Evolutionary conservation across 2,888 invertebrate genomes (phyloP), one percentile per base, ranked within the genome.

Genomic region (Chironomus tentans): DNA sequence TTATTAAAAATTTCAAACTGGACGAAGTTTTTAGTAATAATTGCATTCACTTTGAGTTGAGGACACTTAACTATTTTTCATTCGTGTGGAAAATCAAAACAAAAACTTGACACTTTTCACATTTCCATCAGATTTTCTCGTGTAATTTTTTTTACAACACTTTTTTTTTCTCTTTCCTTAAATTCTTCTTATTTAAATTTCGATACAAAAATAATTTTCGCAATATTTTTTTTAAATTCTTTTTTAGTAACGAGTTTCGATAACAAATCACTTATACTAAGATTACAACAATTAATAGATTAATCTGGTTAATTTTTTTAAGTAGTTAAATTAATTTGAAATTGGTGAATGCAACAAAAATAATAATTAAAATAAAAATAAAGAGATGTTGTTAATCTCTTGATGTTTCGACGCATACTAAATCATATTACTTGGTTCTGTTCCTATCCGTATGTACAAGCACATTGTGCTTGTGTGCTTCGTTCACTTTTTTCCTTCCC

Each of bases 261-360:
- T 13, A 71, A 71, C 56, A 56, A 71, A 50, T 71, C 71, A 71
- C 71, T 71, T 71, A 71, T 24, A 15, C 18, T 50, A 71, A 12
- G 56, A 24, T 22, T 71, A 18, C 22, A 71, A 71, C 71, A 71
- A 71, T 71, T 71, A 71, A 71, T 71, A 71, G 71, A 21, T 56
- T 18, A 56, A 18, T 56, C 56, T 65, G 65, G 24, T 24, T 65
- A 65, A 65, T 65, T 24, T 62, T 22, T 65, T 65, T 65, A 71
- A 71, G 70, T 56, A 71, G 24, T 18, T 56, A 46, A 71, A 71
- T 71, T 71, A 71, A 70, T 70, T 70, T 24, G 5, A 28, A 47
- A 15, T 48, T 70, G 56, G 71, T 71, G 71, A 71, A 71, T 71
- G 71, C 71, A 71, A 71, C 71, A 71, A 71, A 70, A 71, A 56